Base-by-base conservation (phyloP, 64 coral and sea anemone genomes). In the Pocillopora verrucosa region DNA sequence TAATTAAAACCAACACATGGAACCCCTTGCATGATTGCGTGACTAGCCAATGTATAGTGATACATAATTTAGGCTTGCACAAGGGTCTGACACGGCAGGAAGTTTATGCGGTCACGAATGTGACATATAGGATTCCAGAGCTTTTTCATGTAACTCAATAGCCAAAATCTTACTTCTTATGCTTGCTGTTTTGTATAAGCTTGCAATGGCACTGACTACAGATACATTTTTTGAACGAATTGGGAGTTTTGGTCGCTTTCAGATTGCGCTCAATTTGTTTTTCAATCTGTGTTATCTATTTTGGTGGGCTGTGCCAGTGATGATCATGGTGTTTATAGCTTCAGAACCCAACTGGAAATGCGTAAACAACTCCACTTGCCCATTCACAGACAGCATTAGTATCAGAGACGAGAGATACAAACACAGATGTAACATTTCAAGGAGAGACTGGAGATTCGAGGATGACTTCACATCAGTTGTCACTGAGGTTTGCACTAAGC, bases 381-480 rank as follows among this genome's bases (percentile, higher is more conserved):
- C 56, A 13, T 16, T 34, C 17, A 60, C 72, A 6, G 86, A 86
- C 4, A 56, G 34, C 13, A 61, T 93, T 45, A 80, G 61, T 25
- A 37, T 72, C 2, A 68, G 62, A 10, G 63, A 89, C 65, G 1
- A 90, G 5, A 22, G 90, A 57, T 94, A 90, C 60, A 69, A 86
- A 41, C 12, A 58, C 16, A 82, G 92, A 86, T 94, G 92, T 78
- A 63, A 89, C 45, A 87, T 94, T 69, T 34, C 30, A 11, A 74
- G 86, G 35, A 59, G 24, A 60, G 56, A 93, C 17, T 93, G 91
- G 91, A 82, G 90, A 69, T 94, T 90, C 73, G 67, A 75, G 7
- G 81, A 70, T 24, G 67, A 24, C 67, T 70, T 70, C 65, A 64
- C 60, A 16, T 84, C 81, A 36, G 65, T 84, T 84, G 81, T 84